Evolutionary conservation across 2,797 vertebrate species (phyloP).

Genomic region (Halcyon leucocephala): DNA sequence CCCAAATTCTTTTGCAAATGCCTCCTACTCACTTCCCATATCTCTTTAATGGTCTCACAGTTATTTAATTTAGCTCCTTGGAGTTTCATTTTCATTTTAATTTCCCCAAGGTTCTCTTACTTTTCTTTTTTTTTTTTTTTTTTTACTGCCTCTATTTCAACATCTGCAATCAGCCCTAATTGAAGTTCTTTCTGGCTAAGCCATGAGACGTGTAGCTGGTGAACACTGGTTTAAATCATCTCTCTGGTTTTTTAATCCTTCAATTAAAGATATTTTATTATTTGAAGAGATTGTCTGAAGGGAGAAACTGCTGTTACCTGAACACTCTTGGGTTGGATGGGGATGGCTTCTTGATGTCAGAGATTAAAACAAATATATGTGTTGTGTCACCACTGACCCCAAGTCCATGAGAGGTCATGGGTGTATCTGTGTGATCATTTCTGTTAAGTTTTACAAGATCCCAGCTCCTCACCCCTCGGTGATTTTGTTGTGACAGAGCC

Average conservation of each 20-base stretch:
- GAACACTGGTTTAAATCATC: neutral
- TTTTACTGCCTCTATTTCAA: neutral
- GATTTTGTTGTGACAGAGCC: neutral
- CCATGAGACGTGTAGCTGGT: neutral
- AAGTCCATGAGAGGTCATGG: neutral
- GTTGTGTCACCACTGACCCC: neutral
- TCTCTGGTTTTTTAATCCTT: neutral
- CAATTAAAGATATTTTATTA: neutral
- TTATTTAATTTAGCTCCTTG: conserved; percentile 65
- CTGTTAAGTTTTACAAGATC: neutral
- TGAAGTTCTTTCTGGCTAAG: neutral
- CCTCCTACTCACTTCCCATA: neutral
- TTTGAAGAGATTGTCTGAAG: neutral
- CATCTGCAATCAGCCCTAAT: neutral
- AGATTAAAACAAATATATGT: neutral
- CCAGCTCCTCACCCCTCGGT: neutral
- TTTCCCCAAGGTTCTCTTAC: conserved; percentile 55
- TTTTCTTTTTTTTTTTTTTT: neutral
- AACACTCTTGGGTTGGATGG: neutral
- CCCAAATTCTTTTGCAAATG: neutral
- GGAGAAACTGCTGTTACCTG: neutral
- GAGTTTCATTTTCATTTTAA: conserved; percentile 62
- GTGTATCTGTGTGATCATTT: neutral
- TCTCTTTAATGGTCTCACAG: conserved; percentile 6
- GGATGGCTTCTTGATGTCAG: neutral